phyloP scores from a whole-genome alignment of 2,888 invertebrate genomes.

The Minunthozetes semirufus region DNA sequence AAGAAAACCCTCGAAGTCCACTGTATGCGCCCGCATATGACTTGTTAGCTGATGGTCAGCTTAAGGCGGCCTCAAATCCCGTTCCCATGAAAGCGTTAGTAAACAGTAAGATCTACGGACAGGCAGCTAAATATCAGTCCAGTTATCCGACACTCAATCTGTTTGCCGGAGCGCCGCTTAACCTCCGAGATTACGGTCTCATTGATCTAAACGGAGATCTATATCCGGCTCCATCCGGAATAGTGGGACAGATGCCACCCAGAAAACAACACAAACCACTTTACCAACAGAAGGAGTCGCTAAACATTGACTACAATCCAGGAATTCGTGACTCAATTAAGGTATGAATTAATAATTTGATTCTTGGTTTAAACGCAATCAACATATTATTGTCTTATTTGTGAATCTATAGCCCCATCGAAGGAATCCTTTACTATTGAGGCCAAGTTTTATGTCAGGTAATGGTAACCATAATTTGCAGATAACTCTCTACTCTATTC shows the following conservation, averaged over 20 bases:
- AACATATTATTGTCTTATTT: conserved; percentile 15
- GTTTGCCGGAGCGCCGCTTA: background rate
- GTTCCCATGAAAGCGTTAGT: background rate
- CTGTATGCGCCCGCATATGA: background rate
- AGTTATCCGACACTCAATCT: no score
- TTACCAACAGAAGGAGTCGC: background rate
- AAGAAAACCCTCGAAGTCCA: background rate
- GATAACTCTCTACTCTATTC: background rate
- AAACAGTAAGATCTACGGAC: conserved; percentile 15
- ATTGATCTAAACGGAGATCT: conserved; percentile 6
- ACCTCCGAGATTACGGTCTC: background rate
- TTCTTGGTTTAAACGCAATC: background rate
- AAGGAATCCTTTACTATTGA: conserved; percentile 17
- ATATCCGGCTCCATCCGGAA: conserved; percentile 5
- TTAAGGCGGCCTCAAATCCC: conserved; percentile 6
- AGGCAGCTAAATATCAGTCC: background rate
- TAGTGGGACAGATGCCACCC: background rate
- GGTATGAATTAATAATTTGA: background rate
- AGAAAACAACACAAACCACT: background rate
- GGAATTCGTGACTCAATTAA: background rate
- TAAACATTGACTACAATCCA: background rate
- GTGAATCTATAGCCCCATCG: background rate
- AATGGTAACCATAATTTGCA: background rate
- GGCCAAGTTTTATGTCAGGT: conserved; percentile 27
- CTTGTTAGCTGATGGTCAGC: background rate